Percentiles rank a stretch among this genome's conserved stretches.
Conservation (phyloP, 2,113 vertebrate species). For the Monopterus albus region DNA sequence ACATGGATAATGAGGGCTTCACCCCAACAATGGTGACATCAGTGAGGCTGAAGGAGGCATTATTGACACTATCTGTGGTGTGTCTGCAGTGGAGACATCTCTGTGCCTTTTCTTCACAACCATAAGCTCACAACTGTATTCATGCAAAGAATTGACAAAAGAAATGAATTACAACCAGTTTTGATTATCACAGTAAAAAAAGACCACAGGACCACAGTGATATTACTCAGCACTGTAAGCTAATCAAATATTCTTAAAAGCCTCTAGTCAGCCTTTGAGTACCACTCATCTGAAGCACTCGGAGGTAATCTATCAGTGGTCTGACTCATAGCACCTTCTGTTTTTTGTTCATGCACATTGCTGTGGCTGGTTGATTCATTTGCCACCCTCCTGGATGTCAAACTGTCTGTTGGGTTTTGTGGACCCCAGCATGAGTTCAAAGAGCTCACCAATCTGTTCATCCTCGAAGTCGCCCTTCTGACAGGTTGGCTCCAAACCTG, state of each 20-base stretch:
- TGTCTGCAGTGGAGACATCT: not conserved
- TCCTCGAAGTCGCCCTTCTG: conserved; percentile 85
- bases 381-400: conserved; percentile 80
- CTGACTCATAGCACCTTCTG: not conserved
- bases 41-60: conserved; percentile 18
- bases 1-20: conserved; percentile 10
- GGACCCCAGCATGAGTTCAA: conserved; percentile 91
- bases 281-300: conserved; percentile 3
- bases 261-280: conserved; percentile 6
- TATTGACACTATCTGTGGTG: not conserved
- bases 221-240: conserved; percentile 58
- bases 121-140: conserved; percentile 1
- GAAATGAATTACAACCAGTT: conserved; percentile 19
- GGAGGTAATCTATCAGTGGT: not conserved
- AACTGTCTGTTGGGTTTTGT: conserved; percentile 88
- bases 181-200: conserved; percentile 31
- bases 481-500: conserved; percentile 82
- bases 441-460: conserved; percentile 91
- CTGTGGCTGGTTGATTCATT: conserved; percentile 43
- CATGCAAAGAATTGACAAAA: conserved; percentile 14
- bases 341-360: not conserved
- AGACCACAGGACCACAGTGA: conserved; percentile 15
- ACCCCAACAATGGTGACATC: not conserved
- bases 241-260: conserved; percentile 44
- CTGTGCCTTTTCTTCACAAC: not conserved